Conservation (phyloP, 2,113 vertebrate genomes). For the Urocolius indicus region DNA sequence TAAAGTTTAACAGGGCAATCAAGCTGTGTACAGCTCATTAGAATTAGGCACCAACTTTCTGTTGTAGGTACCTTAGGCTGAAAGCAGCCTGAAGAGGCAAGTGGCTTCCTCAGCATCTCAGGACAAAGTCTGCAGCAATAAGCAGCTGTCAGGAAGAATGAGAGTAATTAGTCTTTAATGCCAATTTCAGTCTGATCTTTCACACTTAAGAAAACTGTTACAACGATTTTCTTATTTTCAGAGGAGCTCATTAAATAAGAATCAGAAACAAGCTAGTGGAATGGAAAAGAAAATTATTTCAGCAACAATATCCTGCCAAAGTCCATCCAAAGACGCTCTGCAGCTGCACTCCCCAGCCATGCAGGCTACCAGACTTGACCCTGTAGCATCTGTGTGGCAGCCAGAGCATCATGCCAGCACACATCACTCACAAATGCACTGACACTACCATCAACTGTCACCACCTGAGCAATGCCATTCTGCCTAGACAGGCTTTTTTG, state of each 20-base stretch:
- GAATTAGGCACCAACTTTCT: background rate
- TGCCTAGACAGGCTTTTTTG: background rate
- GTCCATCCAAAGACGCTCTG: background rate
- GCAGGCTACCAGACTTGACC: background rate
- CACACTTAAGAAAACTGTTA: conserved; percentile 77
- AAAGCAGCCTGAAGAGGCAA: background rate
- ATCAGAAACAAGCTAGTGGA: conserved; percentile 73
- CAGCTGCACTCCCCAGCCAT: background rate
- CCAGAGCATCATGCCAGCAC: too few relatives aligned
- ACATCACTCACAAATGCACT: rapidly evolving
- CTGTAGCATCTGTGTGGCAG: rapidly evolving
- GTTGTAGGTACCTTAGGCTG: background rate
- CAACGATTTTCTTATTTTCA: conserved; percentile 77
- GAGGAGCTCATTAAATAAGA: conserved; percentile 75
- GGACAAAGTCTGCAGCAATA: conserved; percentile 30
- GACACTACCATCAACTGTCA: background rate
- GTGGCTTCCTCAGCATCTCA: conserved; percentile 15
- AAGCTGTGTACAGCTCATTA: background rate
- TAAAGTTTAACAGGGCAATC: background rate
- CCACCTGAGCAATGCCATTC: background rate
- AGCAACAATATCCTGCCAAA: conserved; percentile 40
- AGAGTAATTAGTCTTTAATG: conserved; percentile 70
- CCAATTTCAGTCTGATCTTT: conserved; percentile 75
- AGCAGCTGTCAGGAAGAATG: conserved; percentile 59
- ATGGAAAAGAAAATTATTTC: conserved; percentile 63